Evolutionary conservation across 2,888 invertebrate species (phyloP).

Genomic region (Himalopsyche tibetana): DNA sequence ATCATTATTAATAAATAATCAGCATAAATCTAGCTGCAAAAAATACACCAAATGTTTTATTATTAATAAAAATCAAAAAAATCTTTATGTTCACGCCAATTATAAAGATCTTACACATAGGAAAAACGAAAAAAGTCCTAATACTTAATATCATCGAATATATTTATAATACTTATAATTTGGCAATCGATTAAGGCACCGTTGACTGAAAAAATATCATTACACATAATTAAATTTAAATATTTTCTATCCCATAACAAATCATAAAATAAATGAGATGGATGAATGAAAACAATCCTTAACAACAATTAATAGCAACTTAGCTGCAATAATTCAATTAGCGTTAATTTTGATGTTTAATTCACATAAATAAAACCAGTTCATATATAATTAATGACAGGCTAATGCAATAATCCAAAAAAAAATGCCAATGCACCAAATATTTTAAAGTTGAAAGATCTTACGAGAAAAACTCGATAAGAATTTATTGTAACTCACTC

Average conservation of each 20-base stretch:
- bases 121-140: not conserved
- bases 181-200: conserved; percentile 35
- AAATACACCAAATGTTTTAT: not conserved
- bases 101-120: not conserved
- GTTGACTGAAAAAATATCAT: not conserved
- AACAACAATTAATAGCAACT: too few relatives aligned
- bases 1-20: not conserved
- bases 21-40: not conserved
- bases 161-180: conserved; percentile 22
- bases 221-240: not conserved
- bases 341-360: too few relatives aligned
- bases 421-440: too few relatives aligned
- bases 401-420: too few relatives aligned
- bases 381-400: too few relatives aligned
- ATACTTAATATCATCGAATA: conserved; percentile 15
- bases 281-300: too few relatives aligned
- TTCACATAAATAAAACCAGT: too few relatives aligned
- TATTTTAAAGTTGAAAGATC: too few relatives aligned
- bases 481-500: too few relatives aligned
- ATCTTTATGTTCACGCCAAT: not conserved
- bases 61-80: conserved; percentile 32
- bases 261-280: not conserved
- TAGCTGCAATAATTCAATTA: too few relatives aligned
- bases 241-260: not conserved
- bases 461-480: too few relatives aligned